Evolutionary conservation across 2,797 vertebrate genomes (phyloP), one percentile per base, ranked within the genome.

Genomic region (Numenius phaeopus): DNA sequence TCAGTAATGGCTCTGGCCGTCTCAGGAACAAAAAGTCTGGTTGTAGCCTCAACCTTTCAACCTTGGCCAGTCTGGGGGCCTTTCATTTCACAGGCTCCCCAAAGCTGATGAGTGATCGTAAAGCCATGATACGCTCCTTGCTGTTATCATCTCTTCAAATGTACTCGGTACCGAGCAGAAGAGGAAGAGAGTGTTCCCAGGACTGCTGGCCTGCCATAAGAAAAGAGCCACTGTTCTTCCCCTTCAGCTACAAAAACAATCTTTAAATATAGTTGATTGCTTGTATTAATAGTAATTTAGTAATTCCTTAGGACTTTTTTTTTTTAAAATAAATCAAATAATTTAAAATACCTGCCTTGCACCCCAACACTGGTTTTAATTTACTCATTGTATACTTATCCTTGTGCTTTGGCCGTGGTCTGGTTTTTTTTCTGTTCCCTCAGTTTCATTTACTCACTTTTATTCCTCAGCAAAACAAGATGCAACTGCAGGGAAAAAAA

Each of bases 1-100:
- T 87, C 75, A 80, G 90, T 39, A 32, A 97, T 81, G 93, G 93
- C 88, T 92, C 87, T 47, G 87, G 83, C 83, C 44, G 9, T 92
- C 72, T 66, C 73, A 86, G 76, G 88, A 95, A 96, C 95, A 93
- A 93, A 93, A 59, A 89, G 92, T 94, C 96, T 97, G 78, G 79
- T 92, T 93, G 21, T 27, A 93, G 84, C 89, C 88, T 94, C 92
- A 77, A 73, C 93, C 59, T 90, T 91, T 95, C 91, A 50, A 57
- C 91, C 97, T 89, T 79, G 65, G 89, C 93, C 79, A 11, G 76
- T 81, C 87, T 52, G 70, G 18, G 58, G 84, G 58, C 96, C 77
- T 72, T 80, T 96, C 54, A 62, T 54, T 96, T 91, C 76, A 50
- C 94, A 95, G 96, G 39, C 78, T 80, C 70, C 90, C 87, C 87